Evolutionary conservation across 2,113 vertebrate genomes (phyloP), one percentile per base, ranked within the genome.

Genomic region (Centropus bengalensis): DNA sequence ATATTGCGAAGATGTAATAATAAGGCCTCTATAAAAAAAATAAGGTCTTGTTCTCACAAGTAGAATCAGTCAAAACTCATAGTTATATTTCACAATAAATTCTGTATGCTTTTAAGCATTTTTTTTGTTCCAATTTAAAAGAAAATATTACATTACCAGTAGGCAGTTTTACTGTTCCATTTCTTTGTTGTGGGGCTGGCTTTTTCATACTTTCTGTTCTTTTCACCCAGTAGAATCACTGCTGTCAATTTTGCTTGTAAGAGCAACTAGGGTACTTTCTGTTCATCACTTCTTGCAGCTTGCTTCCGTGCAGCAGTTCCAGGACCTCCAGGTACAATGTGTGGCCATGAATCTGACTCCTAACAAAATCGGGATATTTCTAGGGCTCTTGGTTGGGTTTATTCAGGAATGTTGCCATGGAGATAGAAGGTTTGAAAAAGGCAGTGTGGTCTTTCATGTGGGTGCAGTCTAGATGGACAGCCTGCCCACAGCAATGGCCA

Each of bases 271-370:
- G 28, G 22, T 23, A 14, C 54, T 58, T 89, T 70, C 16, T 1
- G 1, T 52, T 44, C 4, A 32, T 69, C 49, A 44, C 36, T 42
- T 54, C 70, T 54, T 28, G 27, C 54, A 52, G 74, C 40, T 59
- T n/a, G 22, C 64, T 89, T 60, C 9, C 18, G 49, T 73, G 51
- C 21, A 26, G 58, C 33, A 18, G n/a, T 27, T 79, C 49, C n/a
- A 45, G 62, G 58, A 19, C 36, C 74, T 60, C 15, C 0, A 1
- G 51, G 40, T 40, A 59, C 44, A 4, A 5, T 2, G 19, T 0
- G 1, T 32, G 55, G 54, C 82, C 4, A 0, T 26, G 21, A 51
- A 76, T n/a, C 26, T 33, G 64, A 38, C 62, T 64, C 47, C 32
- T 56, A 78, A 27, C 1, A 2, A 63, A 89, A 49, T 10, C 74